Base-by-base conservation (phyloP, 2,888 invertebrate species). In the Tethea ocularis region DNA sequence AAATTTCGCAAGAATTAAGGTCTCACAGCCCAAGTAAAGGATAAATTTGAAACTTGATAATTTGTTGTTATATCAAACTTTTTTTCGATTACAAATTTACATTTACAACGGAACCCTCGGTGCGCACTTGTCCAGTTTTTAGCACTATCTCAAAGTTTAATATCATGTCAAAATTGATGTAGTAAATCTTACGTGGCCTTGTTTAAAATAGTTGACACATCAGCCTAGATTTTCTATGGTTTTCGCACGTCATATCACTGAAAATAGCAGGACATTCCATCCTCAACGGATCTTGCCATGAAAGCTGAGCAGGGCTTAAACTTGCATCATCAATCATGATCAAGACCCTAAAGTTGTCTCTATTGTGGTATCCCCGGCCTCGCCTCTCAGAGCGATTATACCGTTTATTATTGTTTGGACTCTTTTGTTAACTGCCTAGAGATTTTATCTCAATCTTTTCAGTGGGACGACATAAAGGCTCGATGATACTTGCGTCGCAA, bases 281-380 rank as follows among this genome's bases (percentile, higher is more conserved):
- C 24, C 8, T 54, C 33, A 33, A 6, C 54, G 54, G 33, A 54
- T 54, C 52, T 23, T 57, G 52, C 33, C 20, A 51, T 46, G 46
- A 46, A 46, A 46, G 46, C 20, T 46, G 46, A 41, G 52, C 36
- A 26, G 24, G 46, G 56, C 52, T 57, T 53, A 57, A 77, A 77
- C 67, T 77, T 71, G 53, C 22, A 54, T 61, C 71, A 77, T 77
- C 74, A 73, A 77, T 77, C 77, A 74, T 62, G 75, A 75, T 70
- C 71, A 77, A 71, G 66, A 64, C 68, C 71, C 68, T 57, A 70
- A 77, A 77, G 64, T 77, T 74, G 65, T n/a, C 61, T 58, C 68
- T 68, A 73, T 76, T 76, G 75, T 77, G 54, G 67, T 67, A 64
- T 62, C 66, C 66, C 73, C 67, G 59, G 61, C 60, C 62, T 51